A percentile compares a stretch with the other conserved stretches of the same genome.
These are phyloP conservation scores for Balaenoptera acutorostrata DNA, from an alignment of 2,113 vertebrate genomes.

Conservation along the genomic window DNA sequence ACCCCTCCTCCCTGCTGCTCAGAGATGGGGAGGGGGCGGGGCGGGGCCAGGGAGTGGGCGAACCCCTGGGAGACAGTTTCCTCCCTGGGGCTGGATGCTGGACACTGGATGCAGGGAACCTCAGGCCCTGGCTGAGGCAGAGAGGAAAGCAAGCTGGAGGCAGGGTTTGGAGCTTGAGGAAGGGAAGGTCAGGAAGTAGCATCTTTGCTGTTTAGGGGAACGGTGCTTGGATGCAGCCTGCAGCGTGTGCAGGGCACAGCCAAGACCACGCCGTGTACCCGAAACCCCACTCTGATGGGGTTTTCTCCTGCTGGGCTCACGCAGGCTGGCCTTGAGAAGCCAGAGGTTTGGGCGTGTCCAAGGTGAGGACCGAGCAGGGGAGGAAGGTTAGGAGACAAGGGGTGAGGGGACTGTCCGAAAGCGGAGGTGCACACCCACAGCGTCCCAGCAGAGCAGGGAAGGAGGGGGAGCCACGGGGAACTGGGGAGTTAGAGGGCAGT, in stretches of 20 bases:
- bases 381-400: background rate
- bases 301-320: background rate
- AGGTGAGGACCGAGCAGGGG: accelerated
- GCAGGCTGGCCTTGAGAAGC: background rate
- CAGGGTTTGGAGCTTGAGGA: too few relatives aligned
- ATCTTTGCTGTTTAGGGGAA: background rate
- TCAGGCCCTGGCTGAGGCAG: background rate
- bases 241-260: background rate
- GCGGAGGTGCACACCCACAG: accelerated
- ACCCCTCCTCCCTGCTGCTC: background rate
- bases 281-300: accelerated
- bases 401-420: background rate
- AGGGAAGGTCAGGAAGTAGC: background rate
- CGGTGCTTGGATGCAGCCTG: background rate
- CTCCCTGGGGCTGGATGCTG: background rate
- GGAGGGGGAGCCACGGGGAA: background rate
- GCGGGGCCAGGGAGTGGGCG: background rate
- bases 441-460: background rate
- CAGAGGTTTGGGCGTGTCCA: background rate
- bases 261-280: background rate
- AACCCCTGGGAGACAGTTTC: background rate
- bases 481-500: background rate
- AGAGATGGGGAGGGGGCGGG: background rate
- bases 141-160: background rate
- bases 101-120: background rate